These are phyloP conservation scores for Hemibagrus guttatus DNA, from an alignment of 2,797 vertebrate genomes.

Conservation along the genomic window DNA sequence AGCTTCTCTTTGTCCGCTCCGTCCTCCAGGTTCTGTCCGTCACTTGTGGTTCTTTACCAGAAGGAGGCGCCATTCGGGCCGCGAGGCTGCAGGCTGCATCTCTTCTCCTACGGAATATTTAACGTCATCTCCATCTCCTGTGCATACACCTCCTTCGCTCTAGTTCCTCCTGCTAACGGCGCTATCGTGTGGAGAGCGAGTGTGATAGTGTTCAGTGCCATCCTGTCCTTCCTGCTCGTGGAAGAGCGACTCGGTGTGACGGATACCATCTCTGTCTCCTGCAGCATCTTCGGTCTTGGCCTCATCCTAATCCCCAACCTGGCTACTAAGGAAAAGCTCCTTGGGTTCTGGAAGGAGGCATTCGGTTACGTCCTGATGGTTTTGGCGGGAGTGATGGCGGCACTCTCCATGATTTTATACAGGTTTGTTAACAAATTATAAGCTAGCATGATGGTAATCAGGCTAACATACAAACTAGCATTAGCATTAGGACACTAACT, in stretches of 20 bases:
- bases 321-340: constrained; percentile 77
- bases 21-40: constrained; percentile 87
- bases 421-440: constrained; percentile 76
- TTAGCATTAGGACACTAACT: not conserved
- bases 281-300: constrained; percentile 88
- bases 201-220: constrained; percentile 89
- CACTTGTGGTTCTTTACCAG: constrained; percentile 82
- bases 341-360: constrained; percentile 88
- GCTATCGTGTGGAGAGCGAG: constrained; percentile 93
- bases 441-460: not conserved
- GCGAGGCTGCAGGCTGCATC: constrained; percentile 84
- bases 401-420: constrained; percentile 93
- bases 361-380: constrained; percentile 94
- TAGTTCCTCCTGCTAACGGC: constrained; percentile 87
- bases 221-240: constrained; percentile 90
- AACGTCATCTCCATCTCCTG: constrained; percentile 96
- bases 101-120: constrained; percentile 89
- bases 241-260: constrained; percentile 87
- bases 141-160: constrained; percentile 91
- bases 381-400: constrained; percentile 92
- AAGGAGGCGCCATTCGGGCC: constrained; percentile 91
- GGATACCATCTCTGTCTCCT: constrained; percentile 81
- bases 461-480: not conserved
- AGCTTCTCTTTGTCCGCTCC: constrained; percentile 91
- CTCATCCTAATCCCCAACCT: constrained; percentile 89